These are phyloP conservation scores for Psix sp. DNA, from an alignment of 1,140 invertebrate genomes.

Conservation along the genomic window DNA sequence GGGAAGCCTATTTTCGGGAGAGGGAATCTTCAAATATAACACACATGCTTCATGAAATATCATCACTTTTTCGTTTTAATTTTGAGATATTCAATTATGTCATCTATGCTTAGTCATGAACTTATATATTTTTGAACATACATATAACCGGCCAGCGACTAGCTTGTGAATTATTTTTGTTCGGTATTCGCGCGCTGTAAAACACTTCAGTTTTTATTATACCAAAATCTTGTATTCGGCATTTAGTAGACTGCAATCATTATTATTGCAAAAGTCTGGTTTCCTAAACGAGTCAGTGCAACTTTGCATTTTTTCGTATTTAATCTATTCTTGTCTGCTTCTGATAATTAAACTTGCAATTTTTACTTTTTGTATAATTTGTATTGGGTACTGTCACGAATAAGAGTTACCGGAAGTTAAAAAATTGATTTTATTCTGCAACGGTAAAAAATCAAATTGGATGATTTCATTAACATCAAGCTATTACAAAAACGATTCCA, in stretches of 20 bases:
- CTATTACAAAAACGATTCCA: no score
- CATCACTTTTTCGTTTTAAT: conserved; percentile 30
- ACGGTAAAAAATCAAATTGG: no score
- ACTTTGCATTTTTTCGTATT: conserved; percentile 6
- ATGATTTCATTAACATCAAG: no score
- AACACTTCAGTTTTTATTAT: conserved; percentile 14
- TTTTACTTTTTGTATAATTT: no score
- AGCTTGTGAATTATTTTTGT: conserved; percentile 24
- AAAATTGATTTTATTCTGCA: no score
- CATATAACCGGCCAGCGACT: conserved; percentile 6
- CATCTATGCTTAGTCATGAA: conserved; percentile 27
- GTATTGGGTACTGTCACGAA: no score
- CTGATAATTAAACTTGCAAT: no score
- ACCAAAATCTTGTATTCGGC: neutral
- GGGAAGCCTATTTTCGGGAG: conserved; percentile 6
- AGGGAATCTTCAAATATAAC: conserved; percentile 13
- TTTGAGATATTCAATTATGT: conserved; percentile 48
- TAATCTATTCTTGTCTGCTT: neutral
- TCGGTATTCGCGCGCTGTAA: conserved; percentile 3
- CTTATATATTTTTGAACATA: conserved; percentile 34
- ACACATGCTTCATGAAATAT: conserved; percentile 15
- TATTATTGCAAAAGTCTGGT: conserved; percentile 15
- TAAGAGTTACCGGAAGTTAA: no score
- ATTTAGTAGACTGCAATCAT: neutral
- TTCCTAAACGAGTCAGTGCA: neutral